Base-by-base conservation (phyloP, 2,113 vertebrate species). In the Aphelocoma coerulescens region DNA sequence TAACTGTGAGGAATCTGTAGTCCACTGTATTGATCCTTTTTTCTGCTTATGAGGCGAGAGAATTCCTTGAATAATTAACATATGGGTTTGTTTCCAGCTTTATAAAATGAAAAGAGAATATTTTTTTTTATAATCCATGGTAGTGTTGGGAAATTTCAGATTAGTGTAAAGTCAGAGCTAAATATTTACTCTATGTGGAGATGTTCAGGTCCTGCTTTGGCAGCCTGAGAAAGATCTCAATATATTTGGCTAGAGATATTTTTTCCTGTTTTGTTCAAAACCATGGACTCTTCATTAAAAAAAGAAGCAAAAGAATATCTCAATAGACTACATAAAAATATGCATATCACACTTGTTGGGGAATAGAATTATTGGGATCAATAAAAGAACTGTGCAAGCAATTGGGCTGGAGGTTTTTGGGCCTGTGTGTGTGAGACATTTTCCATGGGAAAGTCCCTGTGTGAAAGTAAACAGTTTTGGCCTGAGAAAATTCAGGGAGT, bases 291-390 rank as follows among this genome's bases (percentile, higher is more conserved):
- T 35, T 65, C 61, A 88, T 80, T 95, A 95, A 96, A 23, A 95
- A 59, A 91, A 85, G 33, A 13, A 96, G 12, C 19, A 92, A 96
- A 96, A 85, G 2, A 57, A 93, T 20, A 32, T 71, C 57, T 97
- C 58, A 79, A 52, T 61, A 96, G 94, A 96, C 96, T 90, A 92
- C 65, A 93, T 93, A 61, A 86, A 97, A 89, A 71, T 79, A 89
- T 88, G 48, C 33, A 92, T 83, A 22, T 39, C 48, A 83, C 35
- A 67, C 15, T n/a, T n/a, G n/a, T n/a, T n/a, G n/a, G n/a, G n/a
- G n/a, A n/a, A n/a, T n/a, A n/a, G n/a, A n/a, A n/a, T n/a, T n/a
- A n/a, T n/a, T n/a, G n/a, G n/a, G n/a, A n/a, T n/a, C n/a, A n/a
- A n/a, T n/a, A n/a, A n/a, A n/a, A n/a, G n/a, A n/a, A n/a, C n/a